A percentile compares a stretch with the other conserved stretches of the same genome.
Evolutionary conservation across 2,888 invertebrate species (phyloP).

Genomic region (Geotrupes spiniger): DNA sequence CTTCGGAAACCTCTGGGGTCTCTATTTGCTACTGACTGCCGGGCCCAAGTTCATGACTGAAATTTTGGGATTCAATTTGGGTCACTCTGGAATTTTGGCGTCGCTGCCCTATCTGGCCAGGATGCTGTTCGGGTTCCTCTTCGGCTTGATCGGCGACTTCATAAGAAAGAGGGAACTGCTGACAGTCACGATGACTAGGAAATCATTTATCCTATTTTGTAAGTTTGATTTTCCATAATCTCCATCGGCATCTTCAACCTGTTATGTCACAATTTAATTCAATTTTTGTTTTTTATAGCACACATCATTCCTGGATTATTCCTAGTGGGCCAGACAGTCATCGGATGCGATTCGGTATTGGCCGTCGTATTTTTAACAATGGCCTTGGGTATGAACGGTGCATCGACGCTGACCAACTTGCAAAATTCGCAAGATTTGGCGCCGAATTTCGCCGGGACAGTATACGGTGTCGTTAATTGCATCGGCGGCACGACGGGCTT

Average conservation of each 20-base stretch:
- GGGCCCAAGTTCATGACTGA: slow-evolving; percentile 74
- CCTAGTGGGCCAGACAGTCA: slow-evolving; percentile 56
- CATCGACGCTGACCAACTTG: slow-evolving; percentile 47
- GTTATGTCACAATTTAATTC: background rate
- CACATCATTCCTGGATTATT: slow-evolving; percentile 53
- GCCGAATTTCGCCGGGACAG: slow-evolving; percentile 69
- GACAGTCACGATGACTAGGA: slow-evolving; percentile 59
- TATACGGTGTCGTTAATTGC: slow-evolving; percentile 73
- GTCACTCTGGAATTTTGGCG: slow-evolving; percentile 68
- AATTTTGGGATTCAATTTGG: slow-evolving; percentile 67
- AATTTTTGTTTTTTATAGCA: slow-evolving; percentile 35
- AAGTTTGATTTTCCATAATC: too few relatives aligned
- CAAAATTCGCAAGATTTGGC: slow-evolving; percentile 65
- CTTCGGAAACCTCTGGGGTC: slow-evolving; percentile 74
- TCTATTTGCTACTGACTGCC: slow-evolving; percentile 73
- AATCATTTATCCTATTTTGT: slow-evolving; percentile 66
- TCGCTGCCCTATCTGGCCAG: slow-evolving; percentile 70
- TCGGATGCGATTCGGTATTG: slow-evolving; percentile 61
- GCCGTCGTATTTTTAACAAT: slow-evolving; percentile 65
- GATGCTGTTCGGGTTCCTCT: slow-evolving; percentile 65
- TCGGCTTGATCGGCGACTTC: slow-evolving; percentile 68
- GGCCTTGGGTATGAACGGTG: slow-evolving; percentile 61
- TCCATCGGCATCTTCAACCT: too few relatives aligned
- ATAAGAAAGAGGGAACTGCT: slow-evolving; percentile 53
- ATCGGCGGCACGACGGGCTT: slow-evolving; percentile 69